Evolutionary conservation across 2,888 invertebrate genomes (phyloP).

Genomic region (Agrenia bidenticulata): DNA sequence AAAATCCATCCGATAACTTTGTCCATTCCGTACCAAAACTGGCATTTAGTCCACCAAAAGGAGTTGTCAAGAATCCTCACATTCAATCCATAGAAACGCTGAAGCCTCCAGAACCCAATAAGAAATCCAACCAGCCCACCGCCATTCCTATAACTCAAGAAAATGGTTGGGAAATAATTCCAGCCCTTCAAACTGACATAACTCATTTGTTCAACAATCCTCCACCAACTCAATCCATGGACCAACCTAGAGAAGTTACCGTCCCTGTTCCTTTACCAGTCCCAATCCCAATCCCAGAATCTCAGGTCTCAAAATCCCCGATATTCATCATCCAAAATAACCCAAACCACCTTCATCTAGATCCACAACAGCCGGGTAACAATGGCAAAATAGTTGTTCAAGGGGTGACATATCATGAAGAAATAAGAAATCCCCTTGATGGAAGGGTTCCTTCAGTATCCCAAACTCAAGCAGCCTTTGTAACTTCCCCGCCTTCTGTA

Average conservation of each 20-base stretch:
- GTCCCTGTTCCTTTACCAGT: conserved; percentile 45
- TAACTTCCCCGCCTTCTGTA: neutral
- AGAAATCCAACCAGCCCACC: conserved; percentile 10
- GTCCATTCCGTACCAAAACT: neutral
- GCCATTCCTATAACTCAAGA: conserved; percentile 26
- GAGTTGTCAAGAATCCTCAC: conserved; percentile 28
- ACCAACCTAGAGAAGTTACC: conserved; percentile 21
- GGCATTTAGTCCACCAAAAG: conserved; percentile 5
- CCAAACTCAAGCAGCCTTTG: neutral
- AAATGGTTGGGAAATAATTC: conserved; percentile 51
- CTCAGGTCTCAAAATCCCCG: conserved; percentile 42
- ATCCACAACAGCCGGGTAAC: conserved; percentile 21
- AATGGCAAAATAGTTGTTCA: conserved; percentile 30
- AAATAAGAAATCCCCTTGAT: conserved; percentile 10
- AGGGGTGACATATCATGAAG: conserved; percentile 41
- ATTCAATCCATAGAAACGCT: conserved; percentile 27
- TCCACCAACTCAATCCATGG: conserved; percentile 19
- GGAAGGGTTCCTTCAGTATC: neutral
- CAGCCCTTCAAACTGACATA: conserved; percentile 51
- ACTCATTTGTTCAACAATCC: conserved; percentile 48
- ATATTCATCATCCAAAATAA: conserved; percentile 40
- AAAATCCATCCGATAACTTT: neutral
- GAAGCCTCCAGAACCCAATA: neutral
- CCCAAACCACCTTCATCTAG: conserved; percentile 8
- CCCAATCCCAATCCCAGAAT: conserved; percentile 47